Percentiles rank a stretch among this genome's conserved stretches.
These are phyloP conservation scores for Baryphthengus martii DNA, from an alignment of 2,113 vertebrate genomes.

Conservation along the genomic window DNA sequence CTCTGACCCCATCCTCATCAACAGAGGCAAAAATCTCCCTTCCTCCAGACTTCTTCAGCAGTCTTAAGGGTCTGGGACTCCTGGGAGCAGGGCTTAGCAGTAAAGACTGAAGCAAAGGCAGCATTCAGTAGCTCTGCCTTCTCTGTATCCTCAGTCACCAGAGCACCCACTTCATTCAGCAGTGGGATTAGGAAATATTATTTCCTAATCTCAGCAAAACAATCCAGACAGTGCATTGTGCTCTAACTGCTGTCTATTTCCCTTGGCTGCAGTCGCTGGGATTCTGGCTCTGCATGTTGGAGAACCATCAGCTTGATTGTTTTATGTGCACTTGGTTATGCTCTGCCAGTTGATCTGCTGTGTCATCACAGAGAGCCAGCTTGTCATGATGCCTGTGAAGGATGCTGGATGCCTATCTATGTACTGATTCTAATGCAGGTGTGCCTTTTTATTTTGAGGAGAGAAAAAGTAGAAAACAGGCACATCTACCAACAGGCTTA, in stretches of 20 bases:
- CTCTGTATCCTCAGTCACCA: too few species aligned
- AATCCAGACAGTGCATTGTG: neutral
- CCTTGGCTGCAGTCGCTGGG: neutral
- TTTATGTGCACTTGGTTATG: neutral
- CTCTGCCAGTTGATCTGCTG: neutral
- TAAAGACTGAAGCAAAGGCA: too few species aligned
- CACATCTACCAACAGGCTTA: neutral
- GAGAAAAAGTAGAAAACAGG: neutral
- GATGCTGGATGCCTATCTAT: neutral
- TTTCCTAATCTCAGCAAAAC: neutral
- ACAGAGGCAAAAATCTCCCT: too few species aligned
- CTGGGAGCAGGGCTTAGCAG: too few species aligned
- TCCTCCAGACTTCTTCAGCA: too few species aligned
- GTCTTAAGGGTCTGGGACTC: too few species aligned
- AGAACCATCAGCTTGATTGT: neutral
- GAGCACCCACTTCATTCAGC: too few species aligned
- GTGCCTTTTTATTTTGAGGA: neutral
- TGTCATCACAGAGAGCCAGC: fast-evolving
- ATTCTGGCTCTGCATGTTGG: neutral
- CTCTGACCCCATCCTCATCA: too few species aligned
- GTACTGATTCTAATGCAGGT: neutral
- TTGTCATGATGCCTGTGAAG: neutral
- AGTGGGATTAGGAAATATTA: too few species aligned
- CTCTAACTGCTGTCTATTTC: neutral
- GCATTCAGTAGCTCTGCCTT: too few species aligned